Conservation (phyloP, 1,140 invertebrate species). For the Camponotus pennsylvanicus region DNA sequence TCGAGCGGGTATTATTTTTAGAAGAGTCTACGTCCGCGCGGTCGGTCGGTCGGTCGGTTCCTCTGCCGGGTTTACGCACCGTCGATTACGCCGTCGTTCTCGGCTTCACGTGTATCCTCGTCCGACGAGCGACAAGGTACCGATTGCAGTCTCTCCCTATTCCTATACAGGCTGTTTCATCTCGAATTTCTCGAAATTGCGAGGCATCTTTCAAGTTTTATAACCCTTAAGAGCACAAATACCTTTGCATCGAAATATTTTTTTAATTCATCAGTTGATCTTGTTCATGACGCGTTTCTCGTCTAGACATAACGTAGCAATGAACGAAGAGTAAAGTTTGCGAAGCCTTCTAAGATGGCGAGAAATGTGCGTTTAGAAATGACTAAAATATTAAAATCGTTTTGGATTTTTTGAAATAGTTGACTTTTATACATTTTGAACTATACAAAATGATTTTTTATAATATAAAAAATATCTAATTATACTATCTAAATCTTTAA, state of each 20-base stretch:
- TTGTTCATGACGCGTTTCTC: neutral
- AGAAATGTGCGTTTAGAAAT: too few species aligned
- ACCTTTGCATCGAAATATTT: neutral
- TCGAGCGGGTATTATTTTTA: conserved; percentile 55
- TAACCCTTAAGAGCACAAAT: neutral
- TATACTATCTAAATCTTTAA: too few species aligned
- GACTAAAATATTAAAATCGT: too few species aligned
- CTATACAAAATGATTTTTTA: too few species aligned
- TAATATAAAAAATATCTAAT: too few species aligned
- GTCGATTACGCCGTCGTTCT: conserved; percentile 40
- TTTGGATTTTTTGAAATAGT: too few species aligned
- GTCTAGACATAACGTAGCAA: too few species aligned
- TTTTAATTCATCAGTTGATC: neutral
- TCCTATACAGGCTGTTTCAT: neutral
- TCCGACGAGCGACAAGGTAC: neutral
- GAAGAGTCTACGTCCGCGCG: conserved; percentile 45
- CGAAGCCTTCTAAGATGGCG: too few species aligned
- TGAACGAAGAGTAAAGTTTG: neutral
- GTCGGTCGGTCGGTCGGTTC: conserved; percentile 27
- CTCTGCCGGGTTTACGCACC: conserved; percentile 57
- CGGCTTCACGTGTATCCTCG: conserved; percentile 25
- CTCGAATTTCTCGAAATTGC: neutral
- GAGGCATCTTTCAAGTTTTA: neutral
- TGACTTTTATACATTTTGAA: too few species aligned
- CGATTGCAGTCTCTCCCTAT: neutral